Conservation (phyloP, 2,797 vertebrate species). For the Tenualosa thibaudeaui region DNA sequence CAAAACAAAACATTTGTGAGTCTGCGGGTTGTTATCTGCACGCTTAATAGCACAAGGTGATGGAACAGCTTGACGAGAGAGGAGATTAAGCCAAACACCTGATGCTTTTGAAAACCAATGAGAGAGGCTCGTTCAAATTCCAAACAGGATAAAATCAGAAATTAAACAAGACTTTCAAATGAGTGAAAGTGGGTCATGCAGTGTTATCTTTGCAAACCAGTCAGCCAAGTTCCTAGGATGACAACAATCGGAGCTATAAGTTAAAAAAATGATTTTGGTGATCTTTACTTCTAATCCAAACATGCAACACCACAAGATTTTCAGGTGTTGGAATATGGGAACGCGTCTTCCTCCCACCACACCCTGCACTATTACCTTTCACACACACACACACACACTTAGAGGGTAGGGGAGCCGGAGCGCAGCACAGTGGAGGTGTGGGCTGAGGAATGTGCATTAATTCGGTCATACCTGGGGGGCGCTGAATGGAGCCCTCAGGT, state of each 20-base stretch:
- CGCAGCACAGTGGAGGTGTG: slow-evolving; percentile 18
- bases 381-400: slow-evolving; percentile 1
- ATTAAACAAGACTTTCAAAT: not conserved
- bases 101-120: not conserved
- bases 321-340: slow-evolving; percentile 1
- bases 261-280: not conserved
- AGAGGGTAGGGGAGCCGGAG: slow-evolving; percentile 13
- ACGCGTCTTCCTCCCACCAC: not conserved
- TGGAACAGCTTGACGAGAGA: slow-evolving; percentile 60
- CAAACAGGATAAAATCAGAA: not conserved
- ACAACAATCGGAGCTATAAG: not conserved
- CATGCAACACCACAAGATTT: not conserved
- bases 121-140: not conserved
- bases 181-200: not conserved
- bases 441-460: slow-evolving; percentile 39
- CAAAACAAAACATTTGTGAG: slow-evolving; percentile 54
- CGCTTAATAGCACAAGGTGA: slow-evolving; percentile 63
- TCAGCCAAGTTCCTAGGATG: not conserved
- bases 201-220: not conserved
- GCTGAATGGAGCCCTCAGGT: slow-evolving; percentile 85
- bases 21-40: slow-evolving; percentile 68
- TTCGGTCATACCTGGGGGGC: slow-evolving; percentile 82
- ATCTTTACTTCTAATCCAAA: not conserved
- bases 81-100: slow-evolving; percentile 43
- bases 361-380: not conserved